A percentile compares a stretch with the other conserved stretches of the same genome.
These are phyloP conservation scores for Polypedilum pembai DNA, from an alignment of 1,140 invertebrate species.

Conservation along the genomic window DNA sequence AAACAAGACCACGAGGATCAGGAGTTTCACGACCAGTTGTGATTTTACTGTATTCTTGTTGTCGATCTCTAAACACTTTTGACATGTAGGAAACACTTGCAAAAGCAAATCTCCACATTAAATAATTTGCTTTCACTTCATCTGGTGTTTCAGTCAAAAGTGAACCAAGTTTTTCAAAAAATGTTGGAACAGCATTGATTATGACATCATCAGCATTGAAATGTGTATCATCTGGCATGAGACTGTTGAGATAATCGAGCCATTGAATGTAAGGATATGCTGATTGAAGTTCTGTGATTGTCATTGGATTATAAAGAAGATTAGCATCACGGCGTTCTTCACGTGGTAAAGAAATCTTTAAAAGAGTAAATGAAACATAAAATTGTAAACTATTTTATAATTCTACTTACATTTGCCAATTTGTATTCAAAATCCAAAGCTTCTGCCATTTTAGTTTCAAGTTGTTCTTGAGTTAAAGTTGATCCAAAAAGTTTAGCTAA, in stretches of 20 bases:
- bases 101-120: background rate
- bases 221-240: conserved; percentile 44
- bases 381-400: background rate
- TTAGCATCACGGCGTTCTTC: conserved; percentile 71
- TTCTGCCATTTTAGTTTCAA: background rate
- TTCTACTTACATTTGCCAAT: background rate
- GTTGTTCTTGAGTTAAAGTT: background rate
- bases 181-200: conserved; percentile 54
- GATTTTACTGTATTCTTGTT: conserved; percentile 29
- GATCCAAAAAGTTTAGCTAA: background rate
- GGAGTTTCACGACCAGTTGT: conserved; percentile 1
- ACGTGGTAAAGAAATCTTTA: conserved; percentile 60
- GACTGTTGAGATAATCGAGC: conserved; percentile 52
- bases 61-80: background rate
- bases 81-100: background rate
- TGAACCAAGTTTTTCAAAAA: conserved; percentile 48
- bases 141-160: conserved; percentile 50
- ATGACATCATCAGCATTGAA: conserved; percentile 46
- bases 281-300: conserved; percentile 52
- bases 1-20: conserved; percentile 39
- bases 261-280: conserved; percentile 53
- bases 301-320: conserved; percentile 71
- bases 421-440: background rate
- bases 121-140: conserved; percentile 38
- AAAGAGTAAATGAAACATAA: background rate